Percentiles rank a stretch among this genome's conserved stretches.
These are phyloP conservation scores for Drosophila ercepeae DNA, from an alignment of 1,140 invertebrate species.

Conservation along the genomic window DNA sequence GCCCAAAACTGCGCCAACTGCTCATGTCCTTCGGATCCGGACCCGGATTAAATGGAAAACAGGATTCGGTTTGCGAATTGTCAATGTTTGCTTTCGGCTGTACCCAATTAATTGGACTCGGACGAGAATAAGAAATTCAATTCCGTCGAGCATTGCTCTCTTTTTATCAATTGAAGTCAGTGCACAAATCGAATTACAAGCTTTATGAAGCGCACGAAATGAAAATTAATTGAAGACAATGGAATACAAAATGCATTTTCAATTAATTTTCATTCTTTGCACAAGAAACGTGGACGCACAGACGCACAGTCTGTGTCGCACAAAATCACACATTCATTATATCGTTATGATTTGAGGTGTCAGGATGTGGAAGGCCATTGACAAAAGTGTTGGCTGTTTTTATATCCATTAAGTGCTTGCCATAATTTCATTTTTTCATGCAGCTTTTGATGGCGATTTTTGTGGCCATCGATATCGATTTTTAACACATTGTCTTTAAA, in stretches of 20 bases:
- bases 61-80: slow-evolving; percentile 5
- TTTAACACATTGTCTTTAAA: not conserved
- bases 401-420: slow-evolving; percentile 65
- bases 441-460: slow-evolving; percentile 3
- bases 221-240: slow-evolving; percentile 80
- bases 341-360: slow-evolving; percentile 75
- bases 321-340: slow-evolving; percentile 54
- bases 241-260: slow-evolving; percentile 73
- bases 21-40: slow-evolving; percentile 12
- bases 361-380: slow-evolving; percentile 62
- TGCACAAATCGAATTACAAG: slow-evolving; percentile 48
- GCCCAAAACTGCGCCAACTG: slow-evolving; percentile 4
- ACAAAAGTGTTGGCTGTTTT: slow-evolving; percentile 54
- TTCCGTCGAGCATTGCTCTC: not conserved
- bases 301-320: slow-evolving; percentile 12
- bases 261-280: slow-evolving; percentile 75
- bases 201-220: slow-evolving; percentile 58
- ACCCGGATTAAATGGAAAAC: slow-evolving; percentile 36
- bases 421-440: slow-evolving; percentile 27
- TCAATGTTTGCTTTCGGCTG: not conserved
- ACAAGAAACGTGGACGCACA: slow-evolving; percentile 17
- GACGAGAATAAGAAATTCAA: slow-evolving; percentile 19
- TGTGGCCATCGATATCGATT: not conserved
- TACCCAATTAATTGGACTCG: slow-evolving; percentile 12
- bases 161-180: slow-evolving; percentile 14